These are phyloP conservation scores for Pristionchus japonicus DNA, from an alignment of 2,888 invertebrate genomes.

Conservation along the genomic window DNA sequence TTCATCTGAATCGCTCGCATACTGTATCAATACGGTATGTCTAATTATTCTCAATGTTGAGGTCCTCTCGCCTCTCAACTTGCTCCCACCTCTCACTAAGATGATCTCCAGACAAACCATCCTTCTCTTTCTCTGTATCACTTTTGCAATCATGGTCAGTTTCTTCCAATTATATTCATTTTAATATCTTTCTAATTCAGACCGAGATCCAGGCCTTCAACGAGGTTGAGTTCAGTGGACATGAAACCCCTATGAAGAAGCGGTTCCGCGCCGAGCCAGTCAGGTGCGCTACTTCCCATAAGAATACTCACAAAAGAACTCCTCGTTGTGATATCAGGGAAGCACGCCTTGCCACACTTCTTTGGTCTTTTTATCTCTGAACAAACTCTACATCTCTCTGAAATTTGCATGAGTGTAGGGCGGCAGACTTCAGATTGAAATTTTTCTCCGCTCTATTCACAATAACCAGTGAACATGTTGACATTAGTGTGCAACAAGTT, in stretches of 20 bases:
- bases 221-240: not conserved
- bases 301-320: too few relatives aligned
- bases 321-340: too few relatives aligned
- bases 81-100: not conserved
- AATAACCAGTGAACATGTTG: not conserved
- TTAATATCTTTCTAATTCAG: not conserved
- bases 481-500: too few relatives aligned
- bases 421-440: too few relatives aligned
- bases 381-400: too few relatives aligned
- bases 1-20: too few relatives aligned
- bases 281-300: conserved; percentile 49
- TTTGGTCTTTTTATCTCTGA: too few relatives aligned
- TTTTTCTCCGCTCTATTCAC: too few relatives aligned
- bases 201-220: not conserved
- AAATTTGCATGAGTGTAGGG: too few relatives aligned
- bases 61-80: conserved; percentile 8
- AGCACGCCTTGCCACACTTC: too few relatives aligned
- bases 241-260: conserved; percentile 15
- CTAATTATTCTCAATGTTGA: too few relatives aligned
- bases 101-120: conserved; percentile 53
- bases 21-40: too few relatives aligned
- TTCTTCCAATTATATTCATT: not conserved
- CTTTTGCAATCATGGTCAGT: conserved; percentile 29
- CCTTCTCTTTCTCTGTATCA: conserved; percentile 52
- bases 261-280: conserved; percentile 68